Percentiles rank a stretch among this genome's conserved stretches.
These are phyloP conservation scores for Mallotus villosus DNA, from an alignment of 2,797 vertebrate genomes.

Conservation along the genomic window DNA sequence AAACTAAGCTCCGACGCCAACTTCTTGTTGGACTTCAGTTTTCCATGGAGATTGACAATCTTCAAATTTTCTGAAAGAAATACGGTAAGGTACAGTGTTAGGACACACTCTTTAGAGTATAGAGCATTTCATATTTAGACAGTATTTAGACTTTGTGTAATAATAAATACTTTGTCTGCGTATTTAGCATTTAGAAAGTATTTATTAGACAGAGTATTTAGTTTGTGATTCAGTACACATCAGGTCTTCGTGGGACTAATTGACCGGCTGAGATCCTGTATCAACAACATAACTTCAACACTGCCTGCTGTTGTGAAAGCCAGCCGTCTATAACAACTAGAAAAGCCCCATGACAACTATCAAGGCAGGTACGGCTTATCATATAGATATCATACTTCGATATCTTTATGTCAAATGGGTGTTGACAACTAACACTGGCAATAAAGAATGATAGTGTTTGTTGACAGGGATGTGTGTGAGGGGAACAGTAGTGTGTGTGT, in stretches of 20 bases:
- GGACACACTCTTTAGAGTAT: not conserved
- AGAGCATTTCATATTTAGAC: no score
- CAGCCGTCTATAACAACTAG: not conserved
- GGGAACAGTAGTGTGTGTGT: not conserved
- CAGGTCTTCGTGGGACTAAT: not conserved
- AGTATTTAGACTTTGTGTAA: no score
- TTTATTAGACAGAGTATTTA: not conserved
- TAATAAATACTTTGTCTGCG: no score
- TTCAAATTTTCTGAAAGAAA: conserved; percentile 82
- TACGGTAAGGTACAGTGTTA: not conserved
- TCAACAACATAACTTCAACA: not conserved
- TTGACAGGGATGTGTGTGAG: not conserved
- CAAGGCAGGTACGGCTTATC: not conserved
- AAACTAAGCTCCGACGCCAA: conserved; percentile 97
- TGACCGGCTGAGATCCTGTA: not conserved
- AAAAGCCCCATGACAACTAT: not conserved
- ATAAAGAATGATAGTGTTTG: not conserved
- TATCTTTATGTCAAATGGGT: not conserved
- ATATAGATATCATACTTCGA: not conserved
- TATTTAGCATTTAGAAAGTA: no score
- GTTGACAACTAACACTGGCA: no score
- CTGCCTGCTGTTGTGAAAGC: not conserved
- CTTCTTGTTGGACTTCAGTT: conserved; percentile 96
- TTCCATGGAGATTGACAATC: conserved; percentile 97
- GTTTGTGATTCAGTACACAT: not conserved